Evolutionary conservation across 2,888 invertebrate species (phyloP), one percentile per base, ranked within the genome.

Genomic region (Tricholauxania praeusta): DNA sequence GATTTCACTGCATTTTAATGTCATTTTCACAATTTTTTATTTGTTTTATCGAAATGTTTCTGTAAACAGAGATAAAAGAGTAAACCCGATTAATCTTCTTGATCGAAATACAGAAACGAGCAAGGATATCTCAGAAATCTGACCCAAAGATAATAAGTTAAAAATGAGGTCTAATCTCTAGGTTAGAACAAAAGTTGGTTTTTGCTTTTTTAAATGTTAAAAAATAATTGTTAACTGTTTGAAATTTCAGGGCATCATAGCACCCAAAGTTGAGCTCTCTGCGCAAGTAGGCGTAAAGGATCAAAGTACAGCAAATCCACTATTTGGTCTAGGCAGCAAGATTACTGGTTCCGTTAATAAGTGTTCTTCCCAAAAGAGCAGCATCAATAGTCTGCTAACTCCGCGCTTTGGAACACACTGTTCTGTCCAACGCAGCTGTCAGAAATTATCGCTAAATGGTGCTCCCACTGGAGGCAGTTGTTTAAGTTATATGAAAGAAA

Each of bases 241-340:
- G 22, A 14, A 15, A 48, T 3, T 48, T 48, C 17, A 83, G 82
- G 87, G 87, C 17, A 86, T 87, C 6, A 78, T 87, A 70, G 82
- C 86, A 2, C 87, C 87, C 2, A 87, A 86, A 70, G 78, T 86
- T n/a, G 86, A 87, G 78, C 76, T 87, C 0, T 81, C 83, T 0
- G 82, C 83, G 0, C 75, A 81, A 3, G 72, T 85, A 7, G 76
- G 74, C 3, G 79, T 83, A 3, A 75, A 82, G 64, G 81, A 82
- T 63, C 75, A 82, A 77, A 39, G 17, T 77, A 47, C 57, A 67
- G 62, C 71, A 77, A 8, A 14, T 5, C 15, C 52, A 7, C 17
- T 57, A 12, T 22, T 48, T n/a, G 28, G 47, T n/a, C 49, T 28
- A 12, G 19, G 59, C n/a, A 48, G 48, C 48, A 73, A 55, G 19